Base-by-base conservation (phyloP, 1,140 invertebrate species). In the Saxidomus purpurata region DNA sequence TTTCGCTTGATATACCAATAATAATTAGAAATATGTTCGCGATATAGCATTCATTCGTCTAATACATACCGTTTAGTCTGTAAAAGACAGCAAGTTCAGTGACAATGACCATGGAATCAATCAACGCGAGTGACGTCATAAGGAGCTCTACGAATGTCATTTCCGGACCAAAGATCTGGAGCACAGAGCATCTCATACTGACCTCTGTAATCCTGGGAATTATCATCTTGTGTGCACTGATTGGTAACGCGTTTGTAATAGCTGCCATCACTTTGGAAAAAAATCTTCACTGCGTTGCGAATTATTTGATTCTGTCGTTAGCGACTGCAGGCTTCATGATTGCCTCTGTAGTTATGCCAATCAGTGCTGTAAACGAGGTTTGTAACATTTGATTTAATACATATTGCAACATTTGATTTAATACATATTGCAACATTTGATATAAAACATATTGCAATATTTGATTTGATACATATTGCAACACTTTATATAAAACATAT, bases 261-360 rank as follows among this genome's bases (percentile, higher is more conserved):
- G 97, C 98, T 43, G 98, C 98, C 49, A 98, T 99, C 92, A 96
- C 98, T 36, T 96, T 99, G 71, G 98, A 99, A 95, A 96, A 98
- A 67, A 98, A 98, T 94, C 96, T 99, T 55, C 98, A 96, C 77
- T 95, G 98, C 93, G 98, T 99, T 92, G 98, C 98, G 80, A 99
- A 99, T 96, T 97, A 99, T 90, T 99, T 99, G 95, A 97, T 99
- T 92, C 98, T 98, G 38, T 99, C 98, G 4, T 96, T 99, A 92
- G 99, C 99, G 19, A 98, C 99, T 87, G 98, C 99, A 69, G 99
- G 99, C 96, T 97, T 99, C 91, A 98, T 99, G 95, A 99, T 99
- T 40, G 99, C 99, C 47, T 97, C 97, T 0, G 93, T 96, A 43
- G 96, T 98, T 47, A 95, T 96, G 95, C 95, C 95, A 0, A 91